A percentile compares a stretch with the other conserved stretches of the same genome.
These are phyloP conservation scores for Phacellophora camtschatica DNA, from an alignment of 30 jellyfish, hydroid and myxozoan genomes.

Conservation along the genomic window DNA sequence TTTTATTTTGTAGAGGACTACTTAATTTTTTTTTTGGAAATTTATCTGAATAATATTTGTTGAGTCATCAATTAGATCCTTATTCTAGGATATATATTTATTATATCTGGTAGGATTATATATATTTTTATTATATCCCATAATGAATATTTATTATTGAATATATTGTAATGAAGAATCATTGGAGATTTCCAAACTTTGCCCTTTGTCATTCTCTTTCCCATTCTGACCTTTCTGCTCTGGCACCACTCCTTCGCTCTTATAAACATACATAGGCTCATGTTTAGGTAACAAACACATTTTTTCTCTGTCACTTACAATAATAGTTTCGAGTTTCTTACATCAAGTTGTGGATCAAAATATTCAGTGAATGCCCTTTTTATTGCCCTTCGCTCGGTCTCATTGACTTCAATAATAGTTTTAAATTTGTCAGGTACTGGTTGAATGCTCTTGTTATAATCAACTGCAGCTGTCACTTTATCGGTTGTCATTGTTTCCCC, in stretches of 20 bases:
- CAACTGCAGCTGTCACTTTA: constrained; percentile 13
- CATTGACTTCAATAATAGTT: constrained; percentile 3
- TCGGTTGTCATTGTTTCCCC: constrained; percentile 18
- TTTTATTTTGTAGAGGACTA: too few species aligned
- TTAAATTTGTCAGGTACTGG: constrained; percentile 18
- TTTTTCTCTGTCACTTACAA: too few species aligned
- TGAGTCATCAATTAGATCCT: too few species aligned
- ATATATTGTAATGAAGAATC: too few species aligned
- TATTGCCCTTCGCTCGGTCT: not conserved
- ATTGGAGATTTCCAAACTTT: too few species aligned
- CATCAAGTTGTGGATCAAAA: not conserved
- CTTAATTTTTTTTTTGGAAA: not conserved
- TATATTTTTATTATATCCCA: too few species aligned
- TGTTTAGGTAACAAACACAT: not conserved
- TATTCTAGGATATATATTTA: too few species aligned
- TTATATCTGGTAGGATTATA: too few species aligned
- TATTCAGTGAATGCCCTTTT: not conserved
- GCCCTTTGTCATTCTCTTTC: too few species aligned
- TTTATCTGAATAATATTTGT: too few species aligned
- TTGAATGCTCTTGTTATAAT: constrained; percentile 3
- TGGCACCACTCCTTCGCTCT: constrained; percentile 1
- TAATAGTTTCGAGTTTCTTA: not conserved
- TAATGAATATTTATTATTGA: too few species aligned
- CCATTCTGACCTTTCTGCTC: not conserved
- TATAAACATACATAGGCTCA: not conserved